These are phyloP conservation scores for Anthoscopus minutus DNA, from an alignment of 2,113 vertebrate species.

Conservation along the genomic window DNA sequence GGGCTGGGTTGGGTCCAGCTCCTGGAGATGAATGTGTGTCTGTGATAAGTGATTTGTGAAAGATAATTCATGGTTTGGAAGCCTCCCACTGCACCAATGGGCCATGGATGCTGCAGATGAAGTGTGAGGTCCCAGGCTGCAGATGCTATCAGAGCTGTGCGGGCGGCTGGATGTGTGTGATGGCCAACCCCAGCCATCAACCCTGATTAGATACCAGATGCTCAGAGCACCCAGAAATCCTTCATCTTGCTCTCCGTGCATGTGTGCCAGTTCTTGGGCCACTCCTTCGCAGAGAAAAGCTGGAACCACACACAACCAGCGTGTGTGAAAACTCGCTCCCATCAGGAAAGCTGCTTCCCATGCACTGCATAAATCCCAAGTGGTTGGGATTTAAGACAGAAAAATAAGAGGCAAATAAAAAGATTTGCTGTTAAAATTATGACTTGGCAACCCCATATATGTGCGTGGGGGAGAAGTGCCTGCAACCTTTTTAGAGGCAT, in stretches of 20 bases:
- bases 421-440: conserved; percentile 29
- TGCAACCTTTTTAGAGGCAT: conserved; percentile 35
- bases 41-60: neutral
- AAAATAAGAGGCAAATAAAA: conserved; percentile 19
- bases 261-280: neutral
- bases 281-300: neutral
- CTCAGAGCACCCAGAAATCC: neutral
- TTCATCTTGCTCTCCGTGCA: neutral
- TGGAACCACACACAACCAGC: neutral
- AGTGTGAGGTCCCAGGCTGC: conserved; percentile 17
- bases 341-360: neutral
- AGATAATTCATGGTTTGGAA: neutral
- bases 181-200: neutral
- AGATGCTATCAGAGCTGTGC: neutral
- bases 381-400: neutral
- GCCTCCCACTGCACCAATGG: neutral
- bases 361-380: neutral
- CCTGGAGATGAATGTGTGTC: neutral
- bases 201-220: neutral
- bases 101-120: neutral
- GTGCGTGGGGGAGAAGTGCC: neutral
- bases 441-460: neutral
- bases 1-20: conserved; percentile 2
- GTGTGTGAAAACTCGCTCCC: neutral
- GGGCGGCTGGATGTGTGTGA: neutral